Base-by-base conservation (phyloP, 2,113 vertebrate species). In the human (Homo sapiens) region DNA sequence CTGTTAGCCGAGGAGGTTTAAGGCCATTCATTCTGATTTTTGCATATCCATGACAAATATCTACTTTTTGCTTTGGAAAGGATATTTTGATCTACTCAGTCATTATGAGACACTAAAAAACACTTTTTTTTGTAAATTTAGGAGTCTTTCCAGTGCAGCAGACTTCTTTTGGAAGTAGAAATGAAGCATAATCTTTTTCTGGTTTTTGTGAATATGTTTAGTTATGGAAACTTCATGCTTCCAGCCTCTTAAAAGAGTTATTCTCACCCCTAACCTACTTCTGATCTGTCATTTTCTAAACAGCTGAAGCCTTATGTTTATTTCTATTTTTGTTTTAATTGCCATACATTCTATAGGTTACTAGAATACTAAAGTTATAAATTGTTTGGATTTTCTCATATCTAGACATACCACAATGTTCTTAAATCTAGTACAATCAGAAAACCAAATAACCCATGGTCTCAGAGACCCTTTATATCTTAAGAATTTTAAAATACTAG, bases 371-470 rank as follows among this genome's bases (percentile, higher is more conserved):
- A 4, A 27, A 92, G 2, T 0, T 0, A 66, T 70, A 27, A 78
- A 48, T 85, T 0, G 2, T 16, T 82, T 73, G 43, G n/a, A 17
- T 55, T 82, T 57, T 95, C 40, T 20, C 1, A 35, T 57, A 70
- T 61, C 22, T 48, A 6, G 87, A 96, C 57, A 90, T 92, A 90
- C 45, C 17, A 90, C 81, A 96, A 96, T 20, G 20, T 52, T 82
- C 89, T 66, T 90, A 57, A 93, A 96, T 93, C 35, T 27, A 92
- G 79, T 93, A 73, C 0, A 72, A 2, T 0, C 35, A 52, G 84
- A 72, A 95, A 91, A 45, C 92, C 52, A 97, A 59, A 68, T n/a
- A 40, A 85, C 40, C 13, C 76, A 8, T 83, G n/a, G 87, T 52
- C 66, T 93, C 96, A 93, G 25, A 94, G 14, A 93, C 8, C 14